Conservation (phyloP, 1,140 invertebrate species). For the Trichogramma pretiosum region DNA sequence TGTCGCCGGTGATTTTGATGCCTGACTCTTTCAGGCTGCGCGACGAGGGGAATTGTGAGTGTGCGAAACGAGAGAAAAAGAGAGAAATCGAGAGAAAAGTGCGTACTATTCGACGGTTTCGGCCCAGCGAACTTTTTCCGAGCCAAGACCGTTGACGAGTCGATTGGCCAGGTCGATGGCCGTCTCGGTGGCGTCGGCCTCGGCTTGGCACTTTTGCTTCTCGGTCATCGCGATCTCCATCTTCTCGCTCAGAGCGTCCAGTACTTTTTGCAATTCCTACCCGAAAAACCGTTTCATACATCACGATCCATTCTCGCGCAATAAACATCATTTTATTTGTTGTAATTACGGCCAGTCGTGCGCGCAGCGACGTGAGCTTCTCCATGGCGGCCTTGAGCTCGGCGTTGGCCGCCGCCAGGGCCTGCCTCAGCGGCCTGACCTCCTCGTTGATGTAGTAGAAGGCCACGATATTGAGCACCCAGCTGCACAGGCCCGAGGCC, state of each 20-base stretch:
- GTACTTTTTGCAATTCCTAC: conserved; percentile 69
- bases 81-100: too few species aligned
- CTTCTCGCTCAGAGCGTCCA: conserved; percentile 65
- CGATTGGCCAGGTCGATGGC: conserved; percentile 88
- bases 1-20: conserved; percentile 79
- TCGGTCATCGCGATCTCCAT: conserved; percentile 78
- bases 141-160: conserved; percentile 83
- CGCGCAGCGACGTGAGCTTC: conserved; percentile 60
- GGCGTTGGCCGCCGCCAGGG: conserved; percentile 73
- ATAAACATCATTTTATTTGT: too few species aligned
- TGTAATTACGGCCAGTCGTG: conserved; percentile 48
- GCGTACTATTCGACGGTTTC: conserved; percentile 56
- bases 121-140: conserved; percentile 81
- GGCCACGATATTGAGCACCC: conserved; percentile 87
- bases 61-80: not conserved
- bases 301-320: too few species aligned
- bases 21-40: conserved; percentile 50
- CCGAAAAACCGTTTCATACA: too few species aligned
- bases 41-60: not conserved
- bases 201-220: conserved; percentile 79
- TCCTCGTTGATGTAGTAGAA: conserved; percentile 89
- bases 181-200: conserved; percentile 71
- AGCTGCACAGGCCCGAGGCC: conserved; percentile 83
- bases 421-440: conserved; percentile 82
- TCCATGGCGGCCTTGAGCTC: conserved; percentile 73